phyloP scores from a whole-genome alignment of 2,113 vertebrate genomes.

The Leucosticte australis region DNA sequence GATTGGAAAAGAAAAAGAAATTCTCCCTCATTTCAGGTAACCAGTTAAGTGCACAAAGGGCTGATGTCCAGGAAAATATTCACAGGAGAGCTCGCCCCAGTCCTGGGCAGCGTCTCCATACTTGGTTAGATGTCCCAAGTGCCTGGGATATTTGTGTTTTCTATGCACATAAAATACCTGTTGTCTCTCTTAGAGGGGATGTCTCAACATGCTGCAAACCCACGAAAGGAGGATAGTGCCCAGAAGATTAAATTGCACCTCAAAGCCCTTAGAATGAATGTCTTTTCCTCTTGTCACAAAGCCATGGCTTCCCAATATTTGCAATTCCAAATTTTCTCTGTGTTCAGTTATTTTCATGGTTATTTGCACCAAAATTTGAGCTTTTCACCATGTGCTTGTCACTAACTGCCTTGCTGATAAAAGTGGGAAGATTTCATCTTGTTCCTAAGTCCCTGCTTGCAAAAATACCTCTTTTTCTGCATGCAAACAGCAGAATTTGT shows the following conservation, averaged over 20 bases:
- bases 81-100: background rate
- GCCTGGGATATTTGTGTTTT: background rate
- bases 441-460: constrained; percentile 51
- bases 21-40: background rate
- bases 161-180: background rate
- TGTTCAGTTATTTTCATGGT: constrained; percentile 31
- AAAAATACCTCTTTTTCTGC: constrained; percentile 66
- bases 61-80: constrained; percentile 23
- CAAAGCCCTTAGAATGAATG: background rate
- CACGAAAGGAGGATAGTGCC: background rate
- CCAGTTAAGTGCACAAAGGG: constrained; percentile 25
- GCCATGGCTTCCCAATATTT: background rate
- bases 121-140: background rate
- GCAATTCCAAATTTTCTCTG: background rate
- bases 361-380: constrained; percentile 55
- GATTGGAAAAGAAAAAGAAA: constrained; percentile 31
- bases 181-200: background rate
- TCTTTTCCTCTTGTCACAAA: background rate
- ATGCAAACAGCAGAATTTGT: constrained; percentile 63
- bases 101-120: background rate
- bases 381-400: constrained; percentile 53
- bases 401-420: constrained; percentile 49
- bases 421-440: constrained; percentile 62
- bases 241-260: background rate
- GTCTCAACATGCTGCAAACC: background rate